phyloP scores from a whole-genome alignment of 2,888 invertebrate genomes.

The Halictus quadricinctus region DNA sequence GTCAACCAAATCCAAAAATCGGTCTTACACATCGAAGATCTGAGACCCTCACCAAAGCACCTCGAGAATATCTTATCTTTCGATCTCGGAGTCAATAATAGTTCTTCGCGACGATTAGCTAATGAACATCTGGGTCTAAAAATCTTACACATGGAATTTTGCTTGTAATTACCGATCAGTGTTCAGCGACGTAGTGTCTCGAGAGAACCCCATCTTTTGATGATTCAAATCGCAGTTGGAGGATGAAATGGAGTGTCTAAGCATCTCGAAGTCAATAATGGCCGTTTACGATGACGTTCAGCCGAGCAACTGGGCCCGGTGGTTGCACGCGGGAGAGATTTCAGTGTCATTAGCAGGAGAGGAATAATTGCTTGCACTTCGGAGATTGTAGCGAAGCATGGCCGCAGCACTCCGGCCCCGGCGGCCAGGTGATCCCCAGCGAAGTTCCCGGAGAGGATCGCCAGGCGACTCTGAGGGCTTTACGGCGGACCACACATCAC shows the following conservation, averaged over 20 bases:
- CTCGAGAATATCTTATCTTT: no score
- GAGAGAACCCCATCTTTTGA: background rate
- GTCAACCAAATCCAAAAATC: background rate
- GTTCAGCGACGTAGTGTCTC: background rate
- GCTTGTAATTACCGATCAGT: no score
- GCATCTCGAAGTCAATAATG: background rate
- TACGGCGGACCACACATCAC: constrained; percentile 72
- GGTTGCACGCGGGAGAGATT: background rate
- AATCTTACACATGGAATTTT: no score
- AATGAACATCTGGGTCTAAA: no score
- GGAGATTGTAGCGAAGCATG: background rate
- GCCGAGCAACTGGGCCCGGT: background rate
- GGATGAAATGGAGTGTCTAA: background rate
- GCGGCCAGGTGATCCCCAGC: constrained; percentile 16
- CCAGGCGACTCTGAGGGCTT: constrained; percentile 52
- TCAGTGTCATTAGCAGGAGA: background rate
- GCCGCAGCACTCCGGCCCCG: background rate
- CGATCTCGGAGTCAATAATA: no score
- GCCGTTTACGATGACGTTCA: background rate
- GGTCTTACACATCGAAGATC: background rate
- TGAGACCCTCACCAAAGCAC: no score
- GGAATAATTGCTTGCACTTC: background rate
- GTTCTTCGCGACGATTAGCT: no score
- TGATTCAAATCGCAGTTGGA: background rate
- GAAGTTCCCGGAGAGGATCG: constrained; percentile 10